These are phyloP conservation scores for Etheostoma spectabile DNA, from an alignment of 2,113 vertebrate genomes.

Conservation along the genomic window DNA sequence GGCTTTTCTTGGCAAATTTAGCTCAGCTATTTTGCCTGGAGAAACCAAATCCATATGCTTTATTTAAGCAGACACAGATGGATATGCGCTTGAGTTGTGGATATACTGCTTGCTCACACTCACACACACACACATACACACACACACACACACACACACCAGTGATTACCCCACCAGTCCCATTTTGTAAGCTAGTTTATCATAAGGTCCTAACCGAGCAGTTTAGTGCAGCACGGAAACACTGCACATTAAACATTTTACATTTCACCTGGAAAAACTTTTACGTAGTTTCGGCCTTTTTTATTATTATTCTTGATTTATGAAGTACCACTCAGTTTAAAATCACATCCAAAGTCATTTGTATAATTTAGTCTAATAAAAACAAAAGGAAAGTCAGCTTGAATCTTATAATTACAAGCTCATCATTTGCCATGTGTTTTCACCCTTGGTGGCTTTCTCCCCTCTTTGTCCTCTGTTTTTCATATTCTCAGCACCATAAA, in stretches of 20 bases:
- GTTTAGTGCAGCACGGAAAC: constrained; percentile 6
- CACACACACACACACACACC: not conserved
- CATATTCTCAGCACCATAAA: constrained; percentile 44
- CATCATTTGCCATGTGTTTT: constrained; percentile 24
- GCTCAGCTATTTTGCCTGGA: constrained; percentile 49
- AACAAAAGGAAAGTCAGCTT: constrained; percentile 6
- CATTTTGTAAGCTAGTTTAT: constrained; percentile 41
- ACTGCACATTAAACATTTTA: constrained; percentile 38
- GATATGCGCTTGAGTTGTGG: constrained; percentile 52
- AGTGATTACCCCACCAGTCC: not conserved
- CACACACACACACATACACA: not conserved
- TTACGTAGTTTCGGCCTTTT: constrained; percentile 13
- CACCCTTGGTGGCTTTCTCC: not conserved
- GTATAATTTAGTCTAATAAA: constrained; percentile 33
- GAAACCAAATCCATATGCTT: constrained; percentile 61
- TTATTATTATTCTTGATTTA: constrained; percentile 13
- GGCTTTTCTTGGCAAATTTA: constrained; percentile 71
- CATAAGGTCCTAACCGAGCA: constrained; percentile 2
- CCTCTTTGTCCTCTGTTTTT: constrained; percentile 32
- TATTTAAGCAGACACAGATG: constrained; percentile 62
- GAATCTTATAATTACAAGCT: constrained; percentile 27
- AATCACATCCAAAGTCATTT: constrained; percentile 5
- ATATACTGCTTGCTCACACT: constrained; percentile 14
- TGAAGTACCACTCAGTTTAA: not conserved
- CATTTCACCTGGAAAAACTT: constrained; percentile 41